These are phyloP conservation scores for Parnassius glacialis DNA, from an alignment of 2,888 invertebrate genomes.

Conservation along the genomic window DNA sequence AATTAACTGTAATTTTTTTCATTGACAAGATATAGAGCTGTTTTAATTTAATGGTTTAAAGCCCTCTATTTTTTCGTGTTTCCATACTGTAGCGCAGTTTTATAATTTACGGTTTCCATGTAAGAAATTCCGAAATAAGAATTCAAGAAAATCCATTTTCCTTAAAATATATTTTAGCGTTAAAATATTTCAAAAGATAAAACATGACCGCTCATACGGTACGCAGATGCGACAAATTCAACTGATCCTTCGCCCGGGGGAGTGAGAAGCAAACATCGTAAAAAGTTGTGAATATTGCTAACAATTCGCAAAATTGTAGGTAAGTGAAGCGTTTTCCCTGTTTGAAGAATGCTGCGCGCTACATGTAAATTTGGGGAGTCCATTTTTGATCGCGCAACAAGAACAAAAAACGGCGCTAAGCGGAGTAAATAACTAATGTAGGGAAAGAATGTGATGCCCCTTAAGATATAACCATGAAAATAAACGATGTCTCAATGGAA, in stretches of 20 bases:
- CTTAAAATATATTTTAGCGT: conserved; percentile 26
- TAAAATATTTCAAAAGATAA: conserved; percentile 42
- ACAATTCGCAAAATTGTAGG: conserved; percentile 59
- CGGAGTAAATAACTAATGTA: conserved; percentile 37
- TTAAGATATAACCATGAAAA: conserved; percentile 19
- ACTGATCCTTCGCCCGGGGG: conserved; percentile 53
- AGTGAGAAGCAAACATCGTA: conserved; percentile 60
- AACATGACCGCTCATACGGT: conserved; percentile 56
- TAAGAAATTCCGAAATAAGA: conserved; percentile 7
- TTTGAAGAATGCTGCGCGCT: conserved; percentile 44
- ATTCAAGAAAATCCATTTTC: conserved; percentile 20
- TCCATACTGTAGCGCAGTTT: not conserved
- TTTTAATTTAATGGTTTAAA: no score
- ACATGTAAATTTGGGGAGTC: conserved; percentile 41
- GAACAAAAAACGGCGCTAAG: conserved; percentile 28
- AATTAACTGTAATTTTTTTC: no score
- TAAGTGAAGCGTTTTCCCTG: conserved; percentile 53
- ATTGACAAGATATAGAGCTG: no score
- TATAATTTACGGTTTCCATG: not conserved
- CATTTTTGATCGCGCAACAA: conserved; percentile 32
- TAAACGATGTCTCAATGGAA: conserved; percentile 10
- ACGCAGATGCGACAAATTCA: conserved; percentile 63
- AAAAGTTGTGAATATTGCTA: conserved; percentile 64
- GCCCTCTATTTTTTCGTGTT: no score
- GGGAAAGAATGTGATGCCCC: conserved; percentile 33